phyloP scores from a whole-genome alignment of 2,888 invertebrate species.

The Catotricha subobsoleta region DNA sequence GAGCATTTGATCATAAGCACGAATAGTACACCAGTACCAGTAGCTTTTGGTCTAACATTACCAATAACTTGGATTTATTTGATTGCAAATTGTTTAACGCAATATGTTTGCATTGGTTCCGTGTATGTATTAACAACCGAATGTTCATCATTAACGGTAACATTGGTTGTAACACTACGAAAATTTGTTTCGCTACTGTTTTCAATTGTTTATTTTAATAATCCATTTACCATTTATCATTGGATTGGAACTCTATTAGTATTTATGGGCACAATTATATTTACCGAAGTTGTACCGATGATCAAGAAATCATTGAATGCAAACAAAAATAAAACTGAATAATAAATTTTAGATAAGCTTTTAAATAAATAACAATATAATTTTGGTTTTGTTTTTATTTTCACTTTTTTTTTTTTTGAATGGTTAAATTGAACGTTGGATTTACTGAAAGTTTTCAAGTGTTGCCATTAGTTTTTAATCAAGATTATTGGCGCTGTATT shows the following conservation, averaged over 20 bases:
- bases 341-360: no score
- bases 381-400: no score
- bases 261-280: conserved; percentile 82
- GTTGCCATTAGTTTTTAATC: no score
- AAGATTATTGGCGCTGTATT: no score
- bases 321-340: no score
- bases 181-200: conserved; percentile 92
- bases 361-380: no score
- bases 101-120: conserved; percentile 86
- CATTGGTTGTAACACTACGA: conserved; percentile 83
- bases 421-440: no score
- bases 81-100: conserved; percentile 66
- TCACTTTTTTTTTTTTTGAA: no score
- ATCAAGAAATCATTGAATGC: no score
- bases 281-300: conserved; percentile 48
- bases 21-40: conserved; percentile 39
- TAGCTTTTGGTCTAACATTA: conserved; percentile 39
- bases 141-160: conserved; percentile 85
- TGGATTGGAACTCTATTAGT: conserved; percentile 83
- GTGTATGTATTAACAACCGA: conserved; percentile 90
- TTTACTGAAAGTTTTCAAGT: no score
- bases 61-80: conserved; percentile 66
- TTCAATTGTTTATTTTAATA: conserved; percentile 81
- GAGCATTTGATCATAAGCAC: conserved; percentile 57
- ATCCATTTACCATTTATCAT: conserved; percentile 80